These are phyloP conservation scores for Microtus richardsoni DNA, from an alignment of 2,113 vertebrate genomes.

Conservation along the genomic window DNA sequence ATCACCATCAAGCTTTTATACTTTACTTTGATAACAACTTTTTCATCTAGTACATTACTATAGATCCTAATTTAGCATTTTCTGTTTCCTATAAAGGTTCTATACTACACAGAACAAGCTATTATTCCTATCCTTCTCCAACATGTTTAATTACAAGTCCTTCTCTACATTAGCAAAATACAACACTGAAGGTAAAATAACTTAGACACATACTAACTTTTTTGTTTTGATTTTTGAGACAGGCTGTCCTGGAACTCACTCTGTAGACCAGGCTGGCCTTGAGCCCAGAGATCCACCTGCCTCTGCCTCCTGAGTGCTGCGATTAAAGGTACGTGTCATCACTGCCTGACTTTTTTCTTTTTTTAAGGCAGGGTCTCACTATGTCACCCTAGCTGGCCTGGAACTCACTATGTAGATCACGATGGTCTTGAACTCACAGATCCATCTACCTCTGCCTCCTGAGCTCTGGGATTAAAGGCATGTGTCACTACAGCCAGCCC, in stretches of 20 bases:
- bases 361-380: not conserved
- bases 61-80: conserved; percentile 3
- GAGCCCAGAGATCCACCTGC: not conserved
- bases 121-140: conserved; percentile 19
- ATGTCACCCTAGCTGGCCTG: not conserved
- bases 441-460: not conserved
- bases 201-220: not conserved
- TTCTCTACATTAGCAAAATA: conserved; percentile 43
- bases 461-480: not conserved
- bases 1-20: conserved; percentile 29
- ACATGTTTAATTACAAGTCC: not conserved
- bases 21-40: conserved; percentile 38
- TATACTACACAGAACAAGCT: conserved; percentile 20
- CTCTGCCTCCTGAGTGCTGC: not conserved
- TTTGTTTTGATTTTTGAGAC: no score
- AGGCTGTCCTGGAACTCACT: no score
- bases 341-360: not conserved
- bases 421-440: not conserved
- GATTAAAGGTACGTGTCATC: not conserved
- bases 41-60: not conserved
- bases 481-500: not conserved
- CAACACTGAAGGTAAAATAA: conserved; percentile 37
- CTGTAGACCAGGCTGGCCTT: not conserved
- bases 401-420: not conserved
- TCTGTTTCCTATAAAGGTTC: conserved; percentile 1